Evolutionary conservation across 2,113 vertebrate genomes (phyloP).

Genomic region (Phalacrocorax carbo): DNA sequence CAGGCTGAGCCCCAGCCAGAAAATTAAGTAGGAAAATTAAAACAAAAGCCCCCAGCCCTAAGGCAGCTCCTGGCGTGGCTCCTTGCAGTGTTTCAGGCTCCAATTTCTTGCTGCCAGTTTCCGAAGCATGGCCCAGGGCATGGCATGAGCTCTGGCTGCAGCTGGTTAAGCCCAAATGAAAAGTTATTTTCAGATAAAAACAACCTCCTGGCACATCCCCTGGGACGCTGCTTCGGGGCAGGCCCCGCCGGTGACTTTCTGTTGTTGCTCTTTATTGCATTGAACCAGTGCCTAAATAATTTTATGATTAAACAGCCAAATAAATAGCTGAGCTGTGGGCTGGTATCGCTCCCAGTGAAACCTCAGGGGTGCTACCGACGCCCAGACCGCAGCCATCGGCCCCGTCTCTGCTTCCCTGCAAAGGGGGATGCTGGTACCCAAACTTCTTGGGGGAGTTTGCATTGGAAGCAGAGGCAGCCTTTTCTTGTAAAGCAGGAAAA

Average conservation of each 20-base stretch:
- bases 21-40: neutral
- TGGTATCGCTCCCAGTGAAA: neutral
- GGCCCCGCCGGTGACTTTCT: neutral
- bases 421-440: neutral
- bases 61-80: neutral
- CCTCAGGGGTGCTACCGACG: neutral
- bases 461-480: neutral
- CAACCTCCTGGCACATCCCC: neutral
- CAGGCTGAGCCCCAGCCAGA: neutral
- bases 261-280: neutral
- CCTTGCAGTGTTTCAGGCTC: neutral
- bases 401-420: neutral
- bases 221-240: neutral
- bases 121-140: neutral
- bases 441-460: neutral
- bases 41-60: neutral
- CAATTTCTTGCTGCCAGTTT: neutral
- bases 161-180: neutral
- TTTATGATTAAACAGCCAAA: neutral
- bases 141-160: neutral
- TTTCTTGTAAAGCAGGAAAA: neutral
- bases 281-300: neutral
- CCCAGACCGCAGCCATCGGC: accelerated
- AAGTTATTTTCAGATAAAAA: conserved; percentile 17
- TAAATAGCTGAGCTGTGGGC: neutral